Percentiles rank a stretch among this genome's conserved stretches.
Conservation (phyloP, 2,113 vertebrate species). For the Hystrix brachyura region DNA sequence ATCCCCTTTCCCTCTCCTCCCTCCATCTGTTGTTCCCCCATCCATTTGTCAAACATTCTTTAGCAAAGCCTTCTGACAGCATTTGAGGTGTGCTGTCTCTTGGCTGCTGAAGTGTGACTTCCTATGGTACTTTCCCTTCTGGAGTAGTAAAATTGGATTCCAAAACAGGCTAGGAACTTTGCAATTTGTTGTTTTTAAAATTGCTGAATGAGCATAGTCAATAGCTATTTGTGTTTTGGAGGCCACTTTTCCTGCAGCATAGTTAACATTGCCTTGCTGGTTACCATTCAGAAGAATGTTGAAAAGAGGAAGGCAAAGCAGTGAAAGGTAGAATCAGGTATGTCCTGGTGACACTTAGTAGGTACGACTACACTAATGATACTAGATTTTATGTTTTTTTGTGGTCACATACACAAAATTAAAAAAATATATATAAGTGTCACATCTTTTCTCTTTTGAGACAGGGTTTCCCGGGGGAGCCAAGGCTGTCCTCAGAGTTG, state of each 20-base stretch:
- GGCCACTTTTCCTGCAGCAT: background rate
- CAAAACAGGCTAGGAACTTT: background rate
- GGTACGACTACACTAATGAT: background rate
- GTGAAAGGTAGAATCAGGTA: background rate
- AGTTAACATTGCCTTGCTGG: background rate
- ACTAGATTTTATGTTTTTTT: background rate
- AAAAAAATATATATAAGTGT: background rate
- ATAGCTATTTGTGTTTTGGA: background rate
- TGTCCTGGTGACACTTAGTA: background rate
- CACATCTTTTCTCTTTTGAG: background rate
- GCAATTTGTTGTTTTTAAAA: slow-evolving; percentile 13
- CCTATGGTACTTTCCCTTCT: background rate
- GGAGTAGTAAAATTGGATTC: background rate
- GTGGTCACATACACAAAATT: background rate
- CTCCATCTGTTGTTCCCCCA: background rate
- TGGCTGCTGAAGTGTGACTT: background rate
- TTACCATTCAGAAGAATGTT: background rate
- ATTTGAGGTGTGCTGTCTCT: background rate
- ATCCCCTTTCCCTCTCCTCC: background rate
- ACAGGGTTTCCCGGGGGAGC: background rate
- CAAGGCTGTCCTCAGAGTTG: background rate
- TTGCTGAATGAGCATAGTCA: background rate
- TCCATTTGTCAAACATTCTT: background rate
- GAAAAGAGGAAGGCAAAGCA: background rate
- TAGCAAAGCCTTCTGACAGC: background rate